phyloP scores from a whole-genome alignment of 2,888 invertebrate genomes.

The Phorcus lineatus region DNA sequence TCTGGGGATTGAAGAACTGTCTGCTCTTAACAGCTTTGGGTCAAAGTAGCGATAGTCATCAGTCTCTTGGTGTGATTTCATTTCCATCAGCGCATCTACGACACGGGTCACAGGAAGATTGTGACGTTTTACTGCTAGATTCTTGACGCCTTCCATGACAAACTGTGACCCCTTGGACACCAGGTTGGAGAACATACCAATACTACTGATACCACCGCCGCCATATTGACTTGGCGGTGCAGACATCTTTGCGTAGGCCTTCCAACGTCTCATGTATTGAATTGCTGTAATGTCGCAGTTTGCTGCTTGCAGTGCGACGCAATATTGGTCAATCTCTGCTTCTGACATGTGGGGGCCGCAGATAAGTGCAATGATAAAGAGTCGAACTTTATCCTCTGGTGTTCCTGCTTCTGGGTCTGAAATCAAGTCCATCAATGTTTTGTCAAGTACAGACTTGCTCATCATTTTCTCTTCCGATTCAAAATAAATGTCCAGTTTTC shows the following conservation, averaged over 20 bases:
- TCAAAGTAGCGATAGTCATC: slow-evolving; percentile 96
- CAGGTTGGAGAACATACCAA: slow-evolving; percentile 97
- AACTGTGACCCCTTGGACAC: slow-evolving; percentile 96
- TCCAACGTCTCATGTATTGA: slow-evolving; percentile 94
- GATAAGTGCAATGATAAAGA: slow-evolving; percentile 91
- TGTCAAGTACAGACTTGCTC: slow-evolving; percentile 82
- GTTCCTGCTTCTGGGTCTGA: slow-evolving; percentile 90
- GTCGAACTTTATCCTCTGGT: slow-evolving; percentile 92
- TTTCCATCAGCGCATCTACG: slow-evolving; percentile 92
- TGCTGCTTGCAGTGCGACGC: slow-evolving; percentile 84
- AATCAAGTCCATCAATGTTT: slow-evolving; percentile 90
- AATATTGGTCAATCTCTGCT: slow-evolving; percentile 88
- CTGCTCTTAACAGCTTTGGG: slow-evolving; percentile 90
- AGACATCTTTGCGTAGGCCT: slow-evolving; percentile 88
- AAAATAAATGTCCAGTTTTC: slow-evolving; percentile 95
- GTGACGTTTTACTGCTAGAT: slow-evolving; percentile 98
- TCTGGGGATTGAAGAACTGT: slow-evolving; percentile 69
- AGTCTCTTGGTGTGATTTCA: slow-evolving; percentile 84
- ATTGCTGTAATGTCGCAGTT: slow-evolving; percentile 91
- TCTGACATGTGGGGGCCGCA: slow-evolving; percentile 88
- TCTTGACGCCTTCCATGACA: slow-evolving; percentile 99
- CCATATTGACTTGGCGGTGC: slow-evolving; percentile 83
- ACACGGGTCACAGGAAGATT: slow-evolving; percentile 95
- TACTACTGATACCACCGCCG: slow-evolving; percentile 93
- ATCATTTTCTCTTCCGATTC: slow-evolving; percentile 98